Conservation (phyloP, 2,113 vertebrate species). For the Centrocercus urophasianus region DNA sequence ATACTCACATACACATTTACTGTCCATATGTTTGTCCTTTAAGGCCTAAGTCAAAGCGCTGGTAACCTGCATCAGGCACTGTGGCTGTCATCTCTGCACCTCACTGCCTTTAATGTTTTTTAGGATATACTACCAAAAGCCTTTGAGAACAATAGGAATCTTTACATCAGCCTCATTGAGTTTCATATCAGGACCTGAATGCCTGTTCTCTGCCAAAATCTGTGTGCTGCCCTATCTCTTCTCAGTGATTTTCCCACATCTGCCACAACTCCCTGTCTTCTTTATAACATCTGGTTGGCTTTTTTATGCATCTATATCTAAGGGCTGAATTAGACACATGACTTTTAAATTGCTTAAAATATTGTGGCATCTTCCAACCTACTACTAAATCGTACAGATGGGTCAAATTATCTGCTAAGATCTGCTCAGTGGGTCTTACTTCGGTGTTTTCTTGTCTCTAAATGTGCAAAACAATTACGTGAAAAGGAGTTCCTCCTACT, state of each 20-base stretch:
- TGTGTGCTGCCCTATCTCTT: background rate
- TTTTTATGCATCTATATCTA: background rate
- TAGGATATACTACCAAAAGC: background rate
- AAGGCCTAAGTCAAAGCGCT: background rate
- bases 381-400: slow-evolving; percentile 46
- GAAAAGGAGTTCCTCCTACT: background rate
- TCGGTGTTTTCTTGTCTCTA: slow-evolving; percentile 8
- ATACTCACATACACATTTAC: background rate
- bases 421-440: slow-evolving; percentile 10
- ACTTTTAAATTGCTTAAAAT: slow-evolving; percentile 33
- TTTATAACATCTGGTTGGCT: slow-evolving; percentile 24
- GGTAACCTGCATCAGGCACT: background rate
- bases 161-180: background rate
- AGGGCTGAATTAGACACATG: slow-evolving; percentile 7
- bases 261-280: background rate
- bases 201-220: background rate
- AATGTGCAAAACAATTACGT: slow-evolving; percentile 5
- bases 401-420: slow-evolving; percentile 46
- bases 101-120: background rate
- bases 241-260: background rate
- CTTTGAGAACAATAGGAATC: slow-evolving; percentile 7
- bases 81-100: background rate
- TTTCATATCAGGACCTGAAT: slow-evolving; percentile 8
- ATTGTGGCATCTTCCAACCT: slow-evolving; percentile 27
- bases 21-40: background rate